Base-by-base conservation (phyloP, 2,888 invertebrate genomes). In the Byasa hedistus region DNA sequence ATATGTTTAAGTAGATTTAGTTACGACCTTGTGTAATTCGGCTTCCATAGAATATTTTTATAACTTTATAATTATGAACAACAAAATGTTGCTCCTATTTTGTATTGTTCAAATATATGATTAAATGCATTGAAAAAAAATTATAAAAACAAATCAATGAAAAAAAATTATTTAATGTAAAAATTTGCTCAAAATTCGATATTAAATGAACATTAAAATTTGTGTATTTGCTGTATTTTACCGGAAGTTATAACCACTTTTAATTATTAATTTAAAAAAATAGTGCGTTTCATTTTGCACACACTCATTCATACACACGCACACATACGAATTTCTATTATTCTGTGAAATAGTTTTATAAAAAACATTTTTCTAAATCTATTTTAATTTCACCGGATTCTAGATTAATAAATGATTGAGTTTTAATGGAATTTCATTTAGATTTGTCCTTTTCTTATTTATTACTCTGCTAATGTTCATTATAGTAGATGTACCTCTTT, bases 361-460 rank as follows among this genome's bases (percentile, higher is more conserved):
- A 52, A 52, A 17, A n/a, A 44, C 2, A n/a, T 12, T n/a, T n/a
- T 21, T 23, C 22, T 22, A 10, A 48, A n/a, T 48, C 39, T 59
- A 58, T 54, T 64, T 64, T 57, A 44, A 24, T 54, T 39, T 54
- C 32, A 36, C 32, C 32, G 32, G 23, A 57, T 62, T 56, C 22
- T 56, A 32, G 55, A 64, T 39, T 1, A 64, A 64, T 64, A 64
- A 64, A 64, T n/a, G 39, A 36, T 44, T 52, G 52, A 39, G 22
- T 59, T 54, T 21, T 24, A 64, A 57, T 58, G 39, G 39, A 52
- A 57, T 59, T 55, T 61, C 54, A 61, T 61, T 61, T 61, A 22
- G n/a, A n/a, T n/a, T n/a, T n/a, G n/a, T n/a, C n/a, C n/a, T n/a
- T n/a, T n/a, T n/a, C n/a, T n/a, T n/a, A n/a, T n/a, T n/a, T n/a